Conservation (phyloP, 2,113 vertebrate genomes). For the Dendrocopos noguchii region DNA sequence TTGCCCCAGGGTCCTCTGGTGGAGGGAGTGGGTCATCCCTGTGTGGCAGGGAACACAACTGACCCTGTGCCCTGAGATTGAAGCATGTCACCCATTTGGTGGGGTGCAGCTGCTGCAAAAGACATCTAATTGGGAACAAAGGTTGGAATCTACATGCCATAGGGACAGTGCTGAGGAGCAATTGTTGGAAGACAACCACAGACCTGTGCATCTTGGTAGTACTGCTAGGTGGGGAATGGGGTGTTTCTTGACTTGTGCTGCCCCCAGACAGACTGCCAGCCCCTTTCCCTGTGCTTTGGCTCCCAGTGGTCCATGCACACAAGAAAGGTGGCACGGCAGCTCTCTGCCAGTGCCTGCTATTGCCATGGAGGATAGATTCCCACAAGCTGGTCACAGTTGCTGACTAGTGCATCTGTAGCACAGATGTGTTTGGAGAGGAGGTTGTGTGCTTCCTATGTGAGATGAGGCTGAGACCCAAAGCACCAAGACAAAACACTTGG, state of each 20-base stretch:
- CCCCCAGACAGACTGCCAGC: neutral
- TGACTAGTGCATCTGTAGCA: neutral
- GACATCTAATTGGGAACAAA: accelerated
- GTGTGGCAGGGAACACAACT: neutral
- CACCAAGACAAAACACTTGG: neutral
- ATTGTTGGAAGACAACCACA: neutral
- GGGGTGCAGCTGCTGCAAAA: neutral
- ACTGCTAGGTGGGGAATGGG: neutral
- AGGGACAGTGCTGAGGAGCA: neutral
- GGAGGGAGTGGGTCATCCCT: neutral
- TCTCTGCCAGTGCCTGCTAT: neutral
- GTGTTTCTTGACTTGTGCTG: neutral
- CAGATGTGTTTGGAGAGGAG: neutral
- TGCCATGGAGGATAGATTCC: neutral
- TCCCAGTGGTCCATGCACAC: neutral
- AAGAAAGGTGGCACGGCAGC: neutral
- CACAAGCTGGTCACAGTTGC: neutral
- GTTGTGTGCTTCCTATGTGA: neutral
- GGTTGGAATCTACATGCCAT: accelerated
- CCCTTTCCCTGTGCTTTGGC: neutral
- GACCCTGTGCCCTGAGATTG: neutral
- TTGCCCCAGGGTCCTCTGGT: neutral
- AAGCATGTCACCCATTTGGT: neutral
- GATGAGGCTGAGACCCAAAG: neutral
- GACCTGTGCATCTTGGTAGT: neutral